These are phyloP conservation scores for Acleris cristana DNA, from an alignment of 2,888 invertebrate genomes.

Conservation along the genomic window DNA sequence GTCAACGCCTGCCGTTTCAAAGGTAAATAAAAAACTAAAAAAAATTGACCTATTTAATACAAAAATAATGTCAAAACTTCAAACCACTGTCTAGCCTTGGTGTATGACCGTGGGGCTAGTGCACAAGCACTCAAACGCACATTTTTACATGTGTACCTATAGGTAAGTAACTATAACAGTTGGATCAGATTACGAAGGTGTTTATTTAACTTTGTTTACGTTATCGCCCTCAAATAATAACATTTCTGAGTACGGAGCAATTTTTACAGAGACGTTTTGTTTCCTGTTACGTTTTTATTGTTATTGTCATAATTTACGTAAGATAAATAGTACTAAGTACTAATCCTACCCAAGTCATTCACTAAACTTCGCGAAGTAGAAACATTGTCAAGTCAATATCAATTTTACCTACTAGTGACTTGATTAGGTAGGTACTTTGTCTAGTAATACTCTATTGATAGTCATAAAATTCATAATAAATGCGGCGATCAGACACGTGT, in stretches of 20 bases:
- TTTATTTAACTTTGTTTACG: slow-evolving; percentile 14
- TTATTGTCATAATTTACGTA: too few species aligned
- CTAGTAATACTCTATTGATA: not conserved
- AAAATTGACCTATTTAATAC: not conserved
- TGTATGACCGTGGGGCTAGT: slow-evolving; percentile 8
- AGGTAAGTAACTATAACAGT: not conserved
- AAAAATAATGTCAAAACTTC: not conserved
- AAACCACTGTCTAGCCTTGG: slow-evolving; percentile 1
- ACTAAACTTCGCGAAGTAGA: not conserved
- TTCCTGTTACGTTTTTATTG: too few species aligned
- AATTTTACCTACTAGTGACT: too few species aligned
- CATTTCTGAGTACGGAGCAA: slow-evolving; percentile 3
- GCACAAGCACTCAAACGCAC: slow-evolving; percentile 9
- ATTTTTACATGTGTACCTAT: not conserved
- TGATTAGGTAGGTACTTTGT: slow-evolving; percentile 6
- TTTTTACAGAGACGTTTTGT: too few species aligned
- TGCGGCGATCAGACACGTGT: slow-evolving; percentile 6
- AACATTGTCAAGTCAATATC: too few species aligned
- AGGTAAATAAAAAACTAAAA: not conserved
- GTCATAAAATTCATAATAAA: not conserved
- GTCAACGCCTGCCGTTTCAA: not conserved
- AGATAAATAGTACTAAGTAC: too few species aligned
- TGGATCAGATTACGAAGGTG: slow-evolving; percentile 25
- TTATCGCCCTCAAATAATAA: slow-evolving; percentile 26
- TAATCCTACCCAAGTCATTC: not conserved